phyloP scores from a whole-genome alignment of 2,888 invertebrate genomes.

The Spilarctia lutea region DNA sequence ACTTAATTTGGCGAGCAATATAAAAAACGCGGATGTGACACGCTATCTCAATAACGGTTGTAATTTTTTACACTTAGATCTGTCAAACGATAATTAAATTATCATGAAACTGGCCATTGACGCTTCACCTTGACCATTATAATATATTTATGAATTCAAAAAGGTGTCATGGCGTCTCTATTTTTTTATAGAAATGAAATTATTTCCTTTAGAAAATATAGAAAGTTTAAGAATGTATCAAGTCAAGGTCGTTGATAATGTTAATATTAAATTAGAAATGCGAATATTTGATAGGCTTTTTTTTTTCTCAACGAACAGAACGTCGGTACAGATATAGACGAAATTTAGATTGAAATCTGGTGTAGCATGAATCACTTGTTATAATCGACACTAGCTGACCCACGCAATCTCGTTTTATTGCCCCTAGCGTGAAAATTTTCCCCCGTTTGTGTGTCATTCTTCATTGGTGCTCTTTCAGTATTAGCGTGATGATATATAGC shows the following conservation, averaged over 20 bases:
- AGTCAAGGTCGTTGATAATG: neutral
- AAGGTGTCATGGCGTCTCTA: neutral
- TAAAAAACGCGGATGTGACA: conserved; percentile 18
- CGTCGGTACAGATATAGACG: too few relatives aligned
- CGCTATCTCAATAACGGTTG: conserved; percentile 37
- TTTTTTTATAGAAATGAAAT: neutral
- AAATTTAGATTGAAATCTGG: too few relatives aligned
- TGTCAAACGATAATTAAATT: conserved; percentile 39
- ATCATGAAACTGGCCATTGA: conserved; percentile 16
- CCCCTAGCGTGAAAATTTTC: too few relatives aligned
- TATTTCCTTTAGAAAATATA: neutral
- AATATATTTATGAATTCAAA: conserved; percentile 7
- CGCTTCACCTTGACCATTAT: conserved; percentile 25
- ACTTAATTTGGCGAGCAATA: conserved; percentile 37
- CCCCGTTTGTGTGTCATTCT: too few relatives aligned
- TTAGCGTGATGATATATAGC: too few relatives aligned
- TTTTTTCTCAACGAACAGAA: neutral
- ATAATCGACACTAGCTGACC: too few relatives aligned
- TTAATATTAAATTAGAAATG: neutral
- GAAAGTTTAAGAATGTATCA: neutral
- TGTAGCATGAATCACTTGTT: too few relatives aligned
- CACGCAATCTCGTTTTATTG: too few relatives aligned
- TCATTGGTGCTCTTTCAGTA: too few relatives aligned
- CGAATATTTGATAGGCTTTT: neutral
- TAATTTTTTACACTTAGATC: conserved; percentile 34